Evolutionary conservation across 2,113 vertebrate species (phyloP).

Genomic region (Piaya cayana): DNA sequence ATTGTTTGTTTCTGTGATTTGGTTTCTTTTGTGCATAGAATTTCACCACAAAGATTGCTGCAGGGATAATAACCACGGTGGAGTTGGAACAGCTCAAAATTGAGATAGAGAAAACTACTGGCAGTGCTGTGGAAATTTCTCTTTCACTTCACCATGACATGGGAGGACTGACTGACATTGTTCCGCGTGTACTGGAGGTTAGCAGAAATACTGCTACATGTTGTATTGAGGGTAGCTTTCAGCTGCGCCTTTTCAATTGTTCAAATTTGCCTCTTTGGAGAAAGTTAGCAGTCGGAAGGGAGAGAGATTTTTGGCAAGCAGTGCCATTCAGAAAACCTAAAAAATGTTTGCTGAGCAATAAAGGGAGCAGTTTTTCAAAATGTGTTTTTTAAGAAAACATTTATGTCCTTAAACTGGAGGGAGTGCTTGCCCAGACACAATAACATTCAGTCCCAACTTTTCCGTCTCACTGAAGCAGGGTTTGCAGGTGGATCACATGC

Average conservation of each 20-base stretch:
- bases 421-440: background rate
- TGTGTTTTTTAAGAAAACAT: background rate
- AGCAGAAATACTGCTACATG: background rate
- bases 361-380: background rate
- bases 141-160: conserved; percentile 75
- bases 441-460: background rate
- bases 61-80: conserved; percentile 51
- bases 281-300: background rate
- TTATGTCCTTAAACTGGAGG: background rate
- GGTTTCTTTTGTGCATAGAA: conserved; percentile 54
- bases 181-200: conserved; percentile 76
- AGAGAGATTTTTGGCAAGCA: background rate
- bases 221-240: background rate
- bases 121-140: conserved; percentile 13
- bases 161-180: conserved; percentile 52
- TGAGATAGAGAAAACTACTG: conserved; percentile 57
- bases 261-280: background rate
- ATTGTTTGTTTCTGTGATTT: background rate
- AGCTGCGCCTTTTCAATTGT: background rate
- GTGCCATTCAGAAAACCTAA: background rate
- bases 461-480: background rate
- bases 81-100: conserved; percentile 56
- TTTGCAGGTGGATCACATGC: background rate
- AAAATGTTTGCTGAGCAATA: background rate
- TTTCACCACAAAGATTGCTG: conserved; percentile 28